A percentile compares a stretch with the other conserved stretches of the same genome.
These are phyloP conservation scores for Acronicta leporina DNA, from an alignment of 2,888 invertebrate species.

Conservation along the genomic window DNA sequence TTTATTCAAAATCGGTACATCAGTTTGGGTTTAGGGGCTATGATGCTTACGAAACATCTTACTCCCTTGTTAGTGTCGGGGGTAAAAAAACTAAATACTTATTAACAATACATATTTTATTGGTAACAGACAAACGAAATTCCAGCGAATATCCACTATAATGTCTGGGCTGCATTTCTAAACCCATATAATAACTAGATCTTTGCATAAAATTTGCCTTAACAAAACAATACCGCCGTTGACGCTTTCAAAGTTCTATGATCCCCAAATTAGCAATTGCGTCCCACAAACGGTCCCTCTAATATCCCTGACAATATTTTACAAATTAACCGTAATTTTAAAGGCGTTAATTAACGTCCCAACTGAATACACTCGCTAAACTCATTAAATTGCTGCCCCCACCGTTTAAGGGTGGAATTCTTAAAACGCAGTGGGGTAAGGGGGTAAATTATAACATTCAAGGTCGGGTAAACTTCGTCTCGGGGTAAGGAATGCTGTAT, in stretches of 20 bases:
- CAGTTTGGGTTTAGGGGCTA: too few species aligned
- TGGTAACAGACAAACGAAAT: too few species aligned
- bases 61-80: too few species aligned
- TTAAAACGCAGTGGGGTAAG: slow-evolving; percentile 60
- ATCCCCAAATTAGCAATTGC: slow-evolving; percentile 25
- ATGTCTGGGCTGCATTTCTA: too few species aligned
- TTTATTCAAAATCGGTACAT: too few species aligned
- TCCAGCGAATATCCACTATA: too few species aligned
- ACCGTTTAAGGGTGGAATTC: slow-evolving; percentile 68
- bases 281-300: slow-evolving; percentile 28
- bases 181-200: too few species aligned
- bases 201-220: neutral
- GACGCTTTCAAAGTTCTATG: slow-evolving; percentile 8
- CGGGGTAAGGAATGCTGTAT: slow-evolving; percentile 63
- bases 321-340: slow-evolving; percentile 62
- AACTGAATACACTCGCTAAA: slow-evolving; percentile 62
- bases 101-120: too few species aligned
- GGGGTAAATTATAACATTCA: slow-evolving; percentile 68
- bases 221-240: slow-evolving; percentile 16
- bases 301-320: slow-evolving; percentile 53
- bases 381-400: slow-evolving; percentile 67
- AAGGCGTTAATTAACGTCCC: slow-evolving; percentile 63
- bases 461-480: slow-evolving; percentile 67
- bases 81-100: too few species aligned
- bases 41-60: too few species aligned